phyloP scores from a whole-genome alignment of 2,113 vertebrate genomes.

The Erythrocercus mccallii region DNA sequence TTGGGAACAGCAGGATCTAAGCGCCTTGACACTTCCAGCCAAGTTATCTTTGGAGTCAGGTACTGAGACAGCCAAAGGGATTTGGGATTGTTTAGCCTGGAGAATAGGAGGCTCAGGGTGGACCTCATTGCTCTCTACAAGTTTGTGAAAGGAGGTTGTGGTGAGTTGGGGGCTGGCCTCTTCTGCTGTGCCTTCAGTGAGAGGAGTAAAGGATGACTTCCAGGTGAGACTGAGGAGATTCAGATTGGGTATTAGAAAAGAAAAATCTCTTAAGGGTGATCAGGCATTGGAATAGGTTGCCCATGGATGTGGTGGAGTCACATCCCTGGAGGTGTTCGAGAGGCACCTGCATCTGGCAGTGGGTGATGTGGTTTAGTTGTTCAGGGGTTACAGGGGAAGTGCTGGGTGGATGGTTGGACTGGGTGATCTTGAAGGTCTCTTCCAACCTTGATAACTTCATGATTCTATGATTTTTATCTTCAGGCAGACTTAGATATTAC shows the following conservation, averaged over 20 bases:
- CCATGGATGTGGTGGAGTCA: neutral
- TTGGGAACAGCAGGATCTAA: neutral
- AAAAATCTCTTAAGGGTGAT: neutral
- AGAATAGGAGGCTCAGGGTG: neutral
- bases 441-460: neutral
- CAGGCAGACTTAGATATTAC: neutral
- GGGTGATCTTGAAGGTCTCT: neutral
- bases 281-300: neutral
- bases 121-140: neutral
- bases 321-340: neutral
- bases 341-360: neutral
- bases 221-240: neutral
- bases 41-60: neutral
- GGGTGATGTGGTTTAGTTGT: neutral
- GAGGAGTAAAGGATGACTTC: neutral
- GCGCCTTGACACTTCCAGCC: neutral
- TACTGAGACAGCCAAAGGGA: neutral
- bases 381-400: neutral
- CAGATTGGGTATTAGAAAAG: neutral
- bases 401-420: neutral
- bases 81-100: neutral
- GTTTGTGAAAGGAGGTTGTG: neutral
- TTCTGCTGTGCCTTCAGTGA: neutral
- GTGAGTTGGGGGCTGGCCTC: neutral
- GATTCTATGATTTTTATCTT: neutral